Base-by-base conservation (phyloP, 2,797 vertebrate genomes). In the Malurus leucopterus region DNA sequence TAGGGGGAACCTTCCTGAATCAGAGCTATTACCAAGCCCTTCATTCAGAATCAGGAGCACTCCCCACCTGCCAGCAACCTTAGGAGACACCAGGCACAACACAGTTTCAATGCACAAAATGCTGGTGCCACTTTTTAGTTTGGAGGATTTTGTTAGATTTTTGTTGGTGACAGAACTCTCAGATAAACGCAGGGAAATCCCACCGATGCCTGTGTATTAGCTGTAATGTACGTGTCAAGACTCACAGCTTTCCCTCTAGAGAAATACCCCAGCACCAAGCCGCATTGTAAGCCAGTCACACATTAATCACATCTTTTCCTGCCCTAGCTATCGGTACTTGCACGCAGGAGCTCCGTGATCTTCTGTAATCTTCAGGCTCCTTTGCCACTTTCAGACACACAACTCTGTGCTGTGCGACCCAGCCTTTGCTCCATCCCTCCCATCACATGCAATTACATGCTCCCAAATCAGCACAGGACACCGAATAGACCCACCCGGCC, bases 161-260 rank as follows among this genome's bases (percentile, higher is more conserved):
- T 50, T 69, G 26, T 22, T 67, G 21, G n/a, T 57, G 61, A 71
- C 32, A 6, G 72, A 78, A 62, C 41, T 57, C 53, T 89, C 62
- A 43, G 47, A 58, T 51, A 74, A 93, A 74, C 34, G 36, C 51
- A 32, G 32, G 77, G 38, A 79, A 68, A 55, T 71, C 71, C 86
- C 67, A 63, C 43, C 3, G 0, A 69, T 53, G 57, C 44, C 63
- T 65, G 29, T 32, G 67, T 73, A 54, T 84, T 63, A 93, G 68
- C 78, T 90, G 50, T 43, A 69, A 77, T 2, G 41, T 54, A 79
- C 1, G 4, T 55, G 58, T 53, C 72, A 50, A 73, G 88, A 74
- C 70, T 85, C 80, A 55, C 88, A 77, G 82, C 76, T 77, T 69
- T 80, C 47, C 55, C 93, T 78, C 84, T 50, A 68, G 86, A 91